Evolutionary conservation across 2,797 vertebrate genomes (phyloP), one percentile per base, ranked within the genome.

Genomic region (Hippoglossus hippoglossus): DNA sequence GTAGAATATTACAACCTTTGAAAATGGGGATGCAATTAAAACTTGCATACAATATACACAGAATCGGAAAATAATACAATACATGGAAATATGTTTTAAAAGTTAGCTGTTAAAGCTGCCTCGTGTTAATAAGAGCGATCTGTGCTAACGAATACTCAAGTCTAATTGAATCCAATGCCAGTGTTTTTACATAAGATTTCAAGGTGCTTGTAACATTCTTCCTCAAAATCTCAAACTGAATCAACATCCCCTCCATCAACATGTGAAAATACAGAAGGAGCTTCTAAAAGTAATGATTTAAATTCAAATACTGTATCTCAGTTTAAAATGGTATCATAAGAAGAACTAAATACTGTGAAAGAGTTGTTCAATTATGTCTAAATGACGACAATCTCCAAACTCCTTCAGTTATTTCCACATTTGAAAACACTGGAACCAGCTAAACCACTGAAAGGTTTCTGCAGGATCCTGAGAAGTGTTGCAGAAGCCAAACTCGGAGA

Each of bases 401-500:
- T 19, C 50, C 54, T 50, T 63, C 47, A 72, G 49, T 58, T 71
- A 34, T 77, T 77, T 76, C 47, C 54, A 25, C 21, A 54, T 54
- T 9, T 54, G 6, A 69, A 79, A 24, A 73, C 9, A n/a, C 9
- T 56, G n/a, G 52, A 70, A 52, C 44, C 46, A 34, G 34, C 47
- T 25, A 60, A 84, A 73, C 41, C 22, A 13, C 34, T 1, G 1
- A 78, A 31, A 28, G 22, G 53, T 78, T 76, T 69, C 73, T 80
- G 72, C 67, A 82, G 75, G 71, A 82, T 86, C 57, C 71, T 65
- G 49, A 66, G 26, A 81, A 79, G 60, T 80, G 78, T 65, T 63
- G 31, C 31, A 79, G 62, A 74, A 84, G 82, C 81, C 83, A 85
- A 87, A 89, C 73, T 80, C 65, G 7, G 61, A 75, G 71, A 79